Conservation (phyloP, 2,888 invertebrate species). For the Achlya flavicornis region DNA sequence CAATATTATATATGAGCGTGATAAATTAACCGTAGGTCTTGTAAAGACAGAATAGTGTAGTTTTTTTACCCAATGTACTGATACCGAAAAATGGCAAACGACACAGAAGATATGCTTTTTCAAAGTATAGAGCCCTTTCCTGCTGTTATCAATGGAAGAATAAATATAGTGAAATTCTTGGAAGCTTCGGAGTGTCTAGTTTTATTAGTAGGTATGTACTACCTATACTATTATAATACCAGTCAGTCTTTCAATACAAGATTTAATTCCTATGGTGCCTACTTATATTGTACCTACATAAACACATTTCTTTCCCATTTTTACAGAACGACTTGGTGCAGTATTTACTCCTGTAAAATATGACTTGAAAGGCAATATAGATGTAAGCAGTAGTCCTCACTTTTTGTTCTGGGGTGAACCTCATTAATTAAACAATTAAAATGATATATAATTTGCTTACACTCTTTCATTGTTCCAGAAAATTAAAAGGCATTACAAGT, state of each 20-base stretch:
- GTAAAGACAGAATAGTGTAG: constrained; percentile 21
- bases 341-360: constrained; percentile 88
- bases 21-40: constrained; percentile 28
- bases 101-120: constrained; percentile 43
- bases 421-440: background rate
- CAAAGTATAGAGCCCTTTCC: constrained; percentile 77
- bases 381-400: constrained; percentile 77
- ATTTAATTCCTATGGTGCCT: background rate
- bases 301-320: constrained; percentile 18
- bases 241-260: no score
- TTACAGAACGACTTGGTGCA: constrained; percentile 89
- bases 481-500: constrained; percentile 82
- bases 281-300: background rate
- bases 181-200: constrained; percentile 85
- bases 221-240: constrained; percentile 9
- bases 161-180: constrained; percentile 85
- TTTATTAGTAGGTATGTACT: constrained; percentile 86
- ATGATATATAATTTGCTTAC: no score
- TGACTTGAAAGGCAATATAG: constrained; percentile 91
- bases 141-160: constrained; percentile 78
- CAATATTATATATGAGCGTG: constrained; percentile 30
- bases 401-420: background rate
- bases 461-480: constrained; percentile 76
- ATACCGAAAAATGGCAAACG: constrained; percentile 54
- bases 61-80: constrained; percentile 3